These are phyloP conservation scores for Prorops nasuta DNA, from an alignment of 1,140 invertebrate species.

Conservation along the genomic window DNA sequence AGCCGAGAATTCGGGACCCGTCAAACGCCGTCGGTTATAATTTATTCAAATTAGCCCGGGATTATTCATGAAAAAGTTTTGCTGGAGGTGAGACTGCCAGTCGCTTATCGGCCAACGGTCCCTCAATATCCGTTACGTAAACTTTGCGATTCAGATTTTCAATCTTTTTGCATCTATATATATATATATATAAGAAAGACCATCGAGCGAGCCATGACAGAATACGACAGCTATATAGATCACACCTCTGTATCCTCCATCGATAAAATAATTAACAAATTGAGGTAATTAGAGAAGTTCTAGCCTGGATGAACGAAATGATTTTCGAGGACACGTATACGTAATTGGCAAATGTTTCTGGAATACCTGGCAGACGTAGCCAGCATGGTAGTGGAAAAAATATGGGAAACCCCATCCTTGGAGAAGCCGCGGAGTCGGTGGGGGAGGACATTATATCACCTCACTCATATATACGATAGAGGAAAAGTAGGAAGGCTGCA, in stretches of 20 bases:
- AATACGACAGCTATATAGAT: too few relatives aligned
- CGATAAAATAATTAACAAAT: too few relatives aligned
- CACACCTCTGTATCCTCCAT: too few relatives aligned
- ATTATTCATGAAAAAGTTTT: conserved; percentile 50
- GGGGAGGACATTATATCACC: conserved; percentile 14
- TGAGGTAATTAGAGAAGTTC: too few relatives aligned
- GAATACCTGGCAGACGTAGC: conserved; percentile 50
- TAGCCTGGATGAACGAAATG: too few relatives aligned
- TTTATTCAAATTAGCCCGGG: conserved; percentile 47
- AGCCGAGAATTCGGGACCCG: conserved; percentile 23
- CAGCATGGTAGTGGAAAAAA: conserved; percentile 51
- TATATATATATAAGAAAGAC: too few relatives aligned
- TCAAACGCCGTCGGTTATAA: conserved; percentile 49
- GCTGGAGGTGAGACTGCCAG: conserved; percentile 20
- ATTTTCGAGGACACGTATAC: conserved; percentile 30
- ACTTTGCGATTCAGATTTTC: too few relatives aligned
- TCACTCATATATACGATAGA: too few relatives aligned
- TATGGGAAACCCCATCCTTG: conserved; percentile 46
- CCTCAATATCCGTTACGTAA: too few relatives aligned
- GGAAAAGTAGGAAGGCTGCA: not conserved
- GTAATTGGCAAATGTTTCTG: conserved; percentile 51
- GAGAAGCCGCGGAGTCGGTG: conserved; percentile 20
- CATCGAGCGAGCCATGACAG: too few relatives aligned
- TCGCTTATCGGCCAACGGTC: conserved; percentile 21
- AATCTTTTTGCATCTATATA: too few relatives aligned